phyloP scores from a whole-genome alignment of 2,113 vertebrate genomes.

The Muscicapa adusta region DNA sequence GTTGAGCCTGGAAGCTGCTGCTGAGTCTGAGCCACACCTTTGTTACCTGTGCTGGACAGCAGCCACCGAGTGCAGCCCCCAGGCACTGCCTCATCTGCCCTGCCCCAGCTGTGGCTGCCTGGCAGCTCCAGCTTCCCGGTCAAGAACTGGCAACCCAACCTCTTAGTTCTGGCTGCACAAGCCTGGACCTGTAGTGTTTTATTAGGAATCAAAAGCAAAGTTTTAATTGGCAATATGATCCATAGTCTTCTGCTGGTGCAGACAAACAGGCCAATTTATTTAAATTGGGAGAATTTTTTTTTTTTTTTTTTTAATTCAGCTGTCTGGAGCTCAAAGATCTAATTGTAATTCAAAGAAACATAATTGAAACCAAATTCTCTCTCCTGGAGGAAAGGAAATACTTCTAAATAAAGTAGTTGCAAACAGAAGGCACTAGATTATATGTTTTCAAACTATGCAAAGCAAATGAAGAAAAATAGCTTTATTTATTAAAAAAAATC shows the following conservation, averaged over 20 bases:
- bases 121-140: neutral
- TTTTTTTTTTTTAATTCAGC: slow-evolving; percentile 5
- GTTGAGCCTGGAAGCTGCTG: neutral
- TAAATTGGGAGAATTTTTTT: neutral
- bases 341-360: neutral
- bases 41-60: rapidly evolving
- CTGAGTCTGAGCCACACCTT: neutral
- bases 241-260: neutral
- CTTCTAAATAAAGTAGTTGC: neutral
- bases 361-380: neutral
- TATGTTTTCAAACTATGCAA: neutral
- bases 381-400: neutral
- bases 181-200: neutral
- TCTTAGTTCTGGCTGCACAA: neutral
- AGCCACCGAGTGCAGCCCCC: neutral
- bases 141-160: neutral
- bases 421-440: neutral
- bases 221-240: neutral
- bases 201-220: neutral
- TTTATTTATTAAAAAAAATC: neutral
- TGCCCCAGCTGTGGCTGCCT: rapidly evolving
- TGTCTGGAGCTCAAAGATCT: neutral
- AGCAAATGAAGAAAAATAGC: neutral
- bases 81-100: neutral
- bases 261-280: neutral